phyloP scores from a whole-genome alignment of 2,113 vertebrate genomes.

The Brachirus orientalis region DNA sequence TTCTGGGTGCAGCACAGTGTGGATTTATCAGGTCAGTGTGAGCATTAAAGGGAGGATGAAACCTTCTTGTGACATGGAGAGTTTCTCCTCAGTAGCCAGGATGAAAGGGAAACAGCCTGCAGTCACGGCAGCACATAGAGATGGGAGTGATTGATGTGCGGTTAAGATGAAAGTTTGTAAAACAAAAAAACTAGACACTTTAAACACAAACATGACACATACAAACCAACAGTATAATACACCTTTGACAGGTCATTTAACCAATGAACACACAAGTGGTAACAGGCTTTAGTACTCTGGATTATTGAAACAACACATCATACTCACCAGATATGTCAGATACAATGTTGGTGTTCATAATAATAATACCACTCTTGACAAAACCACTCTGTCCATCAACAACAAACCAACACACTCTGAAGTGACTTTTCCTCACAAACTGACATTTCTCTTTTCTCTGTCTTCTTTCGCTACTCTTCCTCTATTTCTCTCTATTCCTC shows the following conservation, averaged over 20 bases:
- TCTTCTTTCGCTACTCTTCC: constrained; percentile 73
- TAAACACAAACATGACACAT: constrained; percentile 66
- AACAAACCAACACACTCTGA: constrained; percentile 61
- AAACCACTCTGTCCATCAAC: constrained; percentile 74
- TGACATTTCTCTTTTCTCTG: constrained; percentile 57
- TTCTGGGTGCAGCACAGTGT: constrained; percentile 22
- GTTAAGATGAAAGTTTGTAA: constrained; percentile 56
- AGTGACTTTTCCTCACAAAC: constrained; percentile 76
- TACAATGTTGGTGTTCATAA: constrained; percentile 30
- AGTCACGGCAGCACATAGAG: constrained; percentile 30
- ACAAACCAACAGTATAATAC: constrained; percentile 37
- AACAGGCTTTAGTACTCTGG: constrained; percentile 43
- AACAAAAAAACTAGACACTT: constrained; percentile 65
- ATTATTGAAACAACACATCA: constrained; percentile 10
- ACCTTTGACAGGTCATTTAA: constrained; percentile 23
- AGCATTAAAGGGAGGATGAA: constrained; percentile 19
- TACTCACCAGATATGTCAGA: constrained; percentile 33
- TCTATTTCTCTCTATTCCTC: constrained; percentile 64
- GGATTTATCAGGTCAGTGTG: constrained; percentile 26
- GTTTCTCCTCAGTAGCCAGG: neutral
- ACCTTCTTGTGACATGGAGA: constrained; percentile 7
- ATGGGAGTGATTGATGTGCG: constrained; percentile 44
- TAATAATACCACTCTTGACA: constrained; percentile 8
- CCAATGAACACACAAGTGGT: constrained; percentile 16
- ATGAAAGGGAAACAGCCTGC: constrained; percentile 27